Conservation (phyloP, 2,888 invertebrate genomes). For the Campaea margaritaria region DNA sequence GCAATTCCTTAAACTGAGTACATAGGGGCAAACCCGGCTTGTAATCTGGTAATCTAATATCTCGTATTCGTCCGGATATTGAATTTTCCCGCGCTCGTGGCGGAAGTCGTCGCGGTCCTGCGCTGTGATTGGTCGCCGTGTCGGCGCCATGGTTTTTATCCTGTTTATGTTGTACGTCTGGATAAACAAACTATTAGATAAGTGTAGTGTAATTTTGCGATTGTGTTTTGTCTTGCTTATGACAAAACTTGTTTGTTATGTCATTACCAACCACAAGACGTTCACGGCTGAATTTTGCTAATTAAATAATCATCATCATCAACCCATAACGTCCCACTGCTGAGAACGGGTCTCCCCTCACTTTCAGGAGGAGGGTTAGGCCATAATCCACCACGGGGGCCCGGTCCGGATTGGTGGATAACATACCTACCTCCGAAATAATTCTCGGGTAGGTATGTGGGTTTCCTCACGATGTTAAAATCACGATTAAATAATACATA, state of each 20-base stretch:
- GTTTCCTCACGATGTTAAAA: no score
- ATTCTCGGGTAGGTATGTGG: no score
- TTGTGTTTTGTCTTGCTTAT: slow-evolving; percentile 8
- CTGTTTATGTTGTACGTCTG: slow-evolving; percentile 68
- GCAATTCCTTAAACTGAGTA: slow-evolving; percentile 55
- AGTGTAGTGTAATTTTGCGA: slow-evolving; percentile 24
- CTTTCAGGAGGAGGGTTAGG: no score
- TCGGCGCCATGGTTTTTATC: slow-evolving; percentile 76
- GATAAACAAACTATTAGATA: slow-evolving; percentile 58
- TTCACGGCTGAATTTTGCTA: no score
- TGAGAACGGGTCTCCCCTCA: no score
- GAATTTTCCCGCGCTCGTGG: slow-evolving; percentile 75
- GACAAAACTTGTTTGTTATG: not conserved
- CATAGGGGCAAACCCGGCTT: slow-evolving; percentile 54
- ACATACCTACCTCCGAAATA: no score
- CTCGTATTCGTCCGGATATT: slow-evolving; percentile 75
- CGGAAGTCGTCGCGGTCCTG: slow-evolving; percentile 72
- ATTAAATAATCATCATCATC: no score
- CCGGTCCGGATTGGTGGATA: no score
- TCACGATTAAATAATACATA: no score
- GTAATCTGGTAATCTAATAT: slow-evolving; percentile 76
- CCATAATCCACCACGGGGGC: no score
- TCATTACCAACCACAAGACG: no score
- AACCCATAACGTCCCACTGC: no score
- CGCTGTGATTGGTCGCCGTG: slow-evolving; percentile 60